Conservation (phyloP, 2,888 invertebrate genomes). For the Fragum fragum region DNA sequence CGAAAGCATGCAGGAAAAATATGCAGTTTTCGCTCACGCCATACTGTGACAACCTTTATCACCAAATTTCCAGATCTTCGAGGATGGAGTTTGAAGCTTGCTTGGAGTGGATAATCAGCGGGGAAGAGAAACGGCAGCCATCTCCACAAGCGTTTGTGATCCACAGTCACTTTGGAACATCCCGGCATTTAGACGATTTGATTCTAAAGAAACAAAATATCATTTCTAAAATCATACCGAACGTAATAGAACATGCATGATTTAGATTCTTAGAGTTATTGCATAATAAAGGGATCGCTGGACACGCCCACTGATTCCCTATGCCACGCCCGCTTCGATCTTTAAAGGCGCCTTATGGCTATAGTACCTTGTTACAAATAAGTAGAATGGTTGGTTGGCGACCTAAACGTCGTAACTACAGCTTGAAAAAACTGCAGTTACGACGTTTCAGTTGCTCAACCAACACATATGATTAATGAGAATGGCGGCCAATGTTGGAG, state of each 20-base stretch:
- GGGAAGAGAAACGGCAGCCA: not conserved
- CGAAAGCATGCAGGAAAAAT: not conserved
- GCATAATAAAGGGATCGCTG: too few species aligned
- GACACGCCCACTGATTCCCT: too few species aligned
- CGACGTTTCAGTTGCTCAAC: too few species aligned
- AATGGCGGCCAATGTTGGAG: too few species aligned
- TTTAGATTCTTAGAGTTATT: too few species aligned
- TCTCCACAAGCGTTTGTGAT: not conserved
- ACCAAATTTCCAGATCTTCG: not conserved
- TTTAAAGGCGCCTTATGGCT: too few species aligned
- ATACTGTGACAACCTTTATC: not conserved
- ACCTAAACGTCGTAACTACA: too few species aligned
- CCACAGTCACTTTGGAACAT: conserved; percentile 9
- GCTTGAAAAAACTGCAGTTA: too few species aligned
- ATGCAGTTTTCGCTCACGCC: not conserved
- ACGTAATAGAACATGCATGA: not conserved
- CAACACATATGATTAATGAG: too few species aligned
- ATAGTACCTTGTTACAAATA: too few species aligned
- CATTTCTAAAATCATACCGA: not conserved
- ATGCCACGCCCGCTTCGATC: too few species aligned
- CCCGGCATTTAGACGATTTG: not conserved
- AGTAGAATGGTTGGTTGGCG: too few species aligned
- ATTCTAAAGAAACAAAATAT: not conserved
- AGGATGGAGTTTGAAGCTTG: conserved; percentile 10
- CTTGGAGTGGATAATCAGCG: conserved; percentile 10